A percentile compares a stretch with the other conserved stretches of the same genome.
Evolutionary conservation across 2,797 vertebrate genomes (phyloP).

Genomic region (Platalea minor): DNA sequence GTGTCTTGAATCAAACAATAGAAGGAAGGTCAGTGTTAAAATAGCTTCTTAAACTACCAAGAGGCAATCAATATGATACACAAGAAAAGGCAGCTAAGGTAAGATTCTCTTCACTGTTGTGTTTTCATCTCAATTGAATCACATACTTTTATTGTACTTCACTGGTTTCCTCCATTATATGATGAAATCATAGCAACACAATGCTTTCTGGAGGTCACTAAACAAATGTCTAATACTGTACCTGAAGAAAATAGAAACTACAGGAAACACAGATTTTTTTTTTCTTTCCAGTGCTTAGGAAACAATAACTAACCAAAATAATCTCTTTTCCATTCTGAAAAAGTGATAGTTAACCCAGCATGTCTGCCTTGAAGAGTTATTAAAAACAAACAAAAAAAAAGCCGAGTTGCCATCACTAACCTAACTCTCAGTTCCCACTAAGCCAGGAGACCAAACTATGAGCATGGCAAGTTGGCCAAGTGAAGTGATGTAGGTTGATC

Average conservation of each 20-base stretch:
- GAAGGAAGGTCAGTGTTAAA: conserved; percentile 61
- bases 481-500: background rate
- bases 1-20: conserved; percentile 62
- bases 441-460: background rate
- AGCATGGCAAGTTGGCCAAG: background rate
- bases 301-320: background rate
- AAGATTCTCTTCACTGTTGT: background rate
- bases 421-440: background rate
- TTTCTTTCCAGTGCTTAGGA: background rate
- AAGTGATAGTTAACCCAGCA: background rate
- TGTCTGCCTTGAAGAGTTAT: background rate
- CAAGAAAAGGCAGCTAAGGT: conserved; percentile 40
- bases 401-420: background rate
- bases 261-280: background rate
- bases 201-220: background rate
- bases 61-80: background rate
- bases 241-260: background rate
- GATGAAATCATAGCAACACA: background rate
- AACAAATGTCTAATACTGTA: background rate
- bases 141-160: background rate
- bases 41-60: conserved; percentile 1
- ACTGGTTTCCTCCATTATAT: background rate
- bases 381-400: background rate
- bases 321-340: background rate
- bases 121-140: background rate